Percentiles rank a stretch among this genome's conserved stretches.
Evolutionary conservation across 2,888 invertebrate genomes (phyloP).

Genomic region (Himalopsyche tibetana): DNA sequence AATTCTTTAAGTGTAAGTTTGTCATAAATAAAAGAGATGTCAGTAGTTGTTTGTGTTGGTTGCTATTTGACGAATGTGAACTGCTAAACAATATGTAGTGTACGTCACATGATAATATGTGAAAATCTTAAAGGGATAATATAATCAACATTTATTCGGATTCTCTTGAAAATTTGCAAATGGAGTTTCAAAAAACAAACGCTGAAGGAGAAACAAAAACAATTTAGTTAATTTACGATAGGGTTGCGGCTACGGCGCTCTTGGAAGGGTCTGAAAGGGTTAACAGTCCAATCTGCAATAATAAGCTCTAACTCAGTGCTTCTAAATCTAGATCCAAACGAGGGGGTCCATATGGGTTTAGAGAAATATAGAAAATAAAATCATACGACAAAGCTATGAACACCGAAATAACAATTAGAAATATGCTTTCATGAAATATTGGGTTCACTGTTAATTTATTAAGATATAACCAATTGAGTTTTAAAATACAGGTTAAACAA

Average conservation of each 20-base stretch:
- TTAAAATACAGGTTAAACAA: too few relatives aligned
- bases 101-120: neutral
- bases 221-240: conserved; percentile 41
- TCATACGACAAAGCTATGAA: too few relatives aligned
- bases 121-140: conserved; percentile 12
- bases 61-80: too few relatives aligned
- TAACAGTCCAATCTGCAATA: conserved; percentile 43
- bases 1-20: too few relatives aligned
- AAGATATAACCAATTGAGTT: too few relatives aligned
- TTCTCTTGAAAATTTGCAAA: conserved; percentile 2
- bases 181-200: conserved; percentile 34
- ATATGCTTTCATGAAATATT: too few relatives aligned
- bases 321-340: neutral
- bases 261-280: conserved; percentile 41
- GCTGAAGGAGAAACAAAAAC: conserved; percentile 39
- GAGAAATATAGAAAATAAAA: too few relatives aligned
- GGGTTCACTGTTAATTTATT: too few relatives aligned
- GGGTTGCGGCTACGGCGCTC: neutral
- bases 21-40: too few relatives aligned
- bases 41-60: too few relatives aligned
- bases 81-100: neutral
- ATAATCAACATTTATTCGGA: conserved; percentile 19
- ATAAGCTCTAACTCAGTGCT: conserved; percentile 16
- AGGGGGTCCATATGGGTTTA: too few relatives aligned
- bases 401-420: too few relatives aligned